Percentiles rank a stretch among this genome's conserved stretches.
Evolutionary conservation across 2,113 vertebrate genomes (phyloP).

Genomic region (Lophochroa leadbeateri): DNA sequence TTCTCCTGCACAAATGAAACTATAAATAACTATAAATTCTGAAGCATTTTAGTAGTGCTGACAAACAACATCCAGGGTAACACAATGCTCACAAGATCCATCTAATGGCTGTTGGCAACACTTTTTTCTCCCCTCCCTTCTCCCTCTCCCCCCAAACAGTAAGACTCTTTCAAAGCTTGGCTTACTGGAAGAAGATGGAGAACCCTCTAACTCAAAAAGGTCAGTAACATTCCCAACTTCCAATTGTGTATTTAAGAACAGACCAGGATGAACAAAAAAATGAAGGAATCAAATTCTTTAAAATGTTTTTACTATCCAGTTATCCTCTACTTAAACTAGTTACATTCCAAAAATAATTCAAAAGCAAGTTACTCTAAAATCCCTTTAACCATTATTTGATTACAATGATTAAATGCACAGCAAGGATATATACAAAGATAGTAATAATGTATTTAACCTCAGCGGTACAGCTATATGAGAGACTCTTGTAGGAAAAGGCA

Average conservation of each 20-base stretch:
- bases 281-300: neutral
- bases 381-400: neutral
- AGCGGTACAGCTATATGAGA: accelerated
- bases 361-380: neutral
- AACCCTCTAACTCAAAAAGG: neutral
- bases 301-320: neutral
- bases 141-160: no score
- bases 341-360: neutral
- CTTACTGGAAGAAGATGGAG: neutral
- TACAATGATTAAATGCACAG: neutral
- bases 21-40: neutral
- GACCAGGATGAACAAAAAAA: neutral
- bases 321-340: neutral
- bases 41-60: neutral
- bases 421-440: neutral
- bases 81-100: neutral
- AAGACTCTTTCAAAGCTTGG: neutral
- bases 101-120: neutral
- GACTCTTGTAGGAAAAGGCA: neutral
- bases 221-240: neutral
- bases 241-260: neutral
- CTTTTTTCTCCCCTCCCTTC: no score
- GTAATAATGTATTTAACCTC: neutral
- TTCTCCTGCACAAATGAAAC: neutral
- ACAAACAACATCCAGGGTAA: neutral